A percentile compares a stretch with the other conserved stretches of the same genome.
Evolutionary conservation across 2,113 vertebrate genomes (phyloP).

Genomic region (Brevimyrus niger): DNA sequence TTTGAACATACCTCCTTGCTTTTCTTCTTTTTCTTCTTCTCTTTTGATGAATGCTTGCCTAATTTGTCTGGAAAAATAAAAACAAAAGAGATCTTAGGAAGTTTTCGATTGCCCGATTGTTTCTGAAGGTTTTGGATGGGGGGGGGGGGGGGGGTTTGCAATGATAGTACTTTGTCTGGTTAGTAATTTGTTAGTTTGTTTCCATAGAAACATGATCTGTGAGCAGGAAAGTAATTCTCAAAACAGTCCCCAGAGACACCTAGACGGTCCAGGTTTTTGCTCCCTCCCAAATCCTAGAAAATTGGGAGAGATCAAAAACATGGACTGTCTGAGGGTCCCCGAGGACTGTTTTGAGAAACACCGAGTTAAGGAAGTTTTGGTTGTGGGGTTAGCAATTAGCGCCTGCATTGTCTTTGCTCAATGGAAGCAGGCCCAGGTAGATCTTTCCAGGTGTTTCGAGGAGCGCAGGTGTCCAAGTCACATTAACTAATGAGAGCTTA

Average conservation of each 20-base stretch:
- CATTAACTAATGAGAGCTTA: not conserved
- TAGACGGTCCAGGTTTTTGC: too few relatives aligned
- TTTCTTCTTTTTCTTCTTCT: constrained; percentile 71
- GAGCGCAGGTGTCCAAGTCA: not conserved
- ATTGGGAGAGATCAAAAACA: too few relatives aligned
- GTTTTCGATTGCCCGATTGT: too few relatives aligned
- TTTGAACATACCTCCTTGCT: constrained; percentile 59
- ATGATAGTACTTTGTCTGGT: not conserved
- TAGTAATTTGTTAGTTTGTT: not conserved
- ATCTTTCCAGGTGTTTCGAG: not conserved
- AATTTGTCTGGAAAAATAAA: constrained; percentile 55
- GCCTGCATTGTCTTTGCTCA: not conserved
- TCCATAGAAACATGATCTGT: not conserved
- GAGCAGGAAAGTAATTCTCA: not conserved
- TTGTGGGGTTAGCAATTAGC: not conserved
- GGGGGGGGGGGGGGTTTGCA: too few relatives aligned
- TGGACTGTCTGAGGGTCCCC: too few relatives aligned
- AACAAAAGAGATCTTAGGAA: not conserved
- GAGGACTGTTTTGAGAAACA: too few relatives aligned
- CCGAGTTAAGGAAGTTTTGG: not conserved
- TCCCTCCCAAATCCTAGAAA: too few relatives aligned
- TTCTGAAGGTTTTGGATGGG: too few relatives aligned
- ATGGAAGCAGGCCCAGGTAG: not conserved
- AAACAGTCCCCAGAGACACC: too few relatives aligned
- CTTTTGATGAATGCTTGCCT: constrained; percentile 53